Evolutionary conservation across 2,113 vertebrate species (phyloP), one percentile per base, ranked within the genome.

Genomic region (Nibea albiflora): DNA sequence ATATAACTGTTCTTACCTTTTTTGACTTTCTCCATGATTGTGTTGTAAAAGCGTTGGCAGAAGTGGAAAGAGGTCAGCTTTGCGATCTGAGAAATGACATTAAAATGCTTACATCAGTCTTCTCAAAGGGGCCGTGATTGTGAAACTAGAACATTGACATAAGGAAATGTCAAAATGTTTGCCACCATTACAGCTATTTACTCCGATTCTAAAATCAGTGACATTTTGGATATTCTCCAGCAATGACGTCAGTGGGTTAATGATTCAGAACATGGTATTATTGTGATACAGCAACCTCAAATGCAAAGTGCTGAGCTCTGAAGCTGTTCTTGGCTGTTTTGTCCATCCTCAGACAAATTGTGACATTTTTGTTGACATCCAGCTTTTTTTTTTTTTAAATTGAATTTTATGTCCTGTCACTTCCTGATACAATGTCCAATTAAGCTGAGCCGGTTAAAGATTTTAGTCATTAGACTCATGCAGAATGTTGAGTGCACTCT

Each of bases 1-100:
- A 86, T 83, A 83, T 78, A 90, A 91, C 81, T 71, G 61, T 74
- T 81, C 73, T 73, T 68, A 80, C 73, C 73, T 80, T 62, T 62
- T 84, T 73, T 86, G 65, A 85, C 70, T 85, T 81, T 76, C 57
- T 83, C 64, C 5, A 31, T 73, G 44, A 83, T 87, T 81, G 76
- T 87, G 46, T 77, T 81, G 54, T 74, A 64, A 83, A 54, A 86
- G 57, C 20, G 69, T 0, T 74, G 73, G 86, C 53, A 66, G 65
- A 63, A 81, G 52, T 73, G 35, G 56, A 44, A 71, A 65, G 14
- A 73, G 61, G 76, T 78, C 15, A 7, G 63, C 12, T 22, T 63
- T 76, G 46, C 54, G 54, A 81, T 85, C 53, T 42, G 16, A 17
- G 64, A 62, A 74, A 4, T 9, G 42, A 19, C n/a, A 70, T 16